These are phyloP conservation scores for Drosophila multiciliata DNA, from an alignment of 2,888 invertebrate species.

Conservation along the genomic window DNA sequence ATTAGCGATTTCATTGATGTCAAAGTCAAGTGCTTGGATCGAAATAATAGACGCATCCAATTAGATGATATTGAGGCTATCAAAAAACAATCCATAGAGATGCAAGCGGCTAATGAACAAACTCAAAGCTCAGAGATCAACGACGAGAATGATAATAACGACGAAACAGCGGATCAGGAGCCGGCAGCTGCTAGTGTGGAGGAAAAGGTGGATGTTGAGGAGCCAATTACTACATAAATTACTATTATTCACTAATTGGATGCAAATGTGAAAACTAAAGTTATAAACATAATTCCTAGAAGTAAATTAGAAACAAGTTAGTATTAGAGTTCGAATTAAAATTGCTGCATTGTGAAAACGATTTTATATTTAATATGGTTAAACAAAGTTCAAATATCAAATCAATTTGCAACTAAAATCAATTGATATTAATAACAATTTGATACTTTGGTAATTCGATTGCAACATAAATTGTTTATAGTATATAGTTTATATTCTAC, in stretches of 20 bases:
- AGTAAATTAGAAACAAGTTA: slow-evolving; percentile 58
- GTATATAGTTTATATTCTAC: slow-evolving; percentile 5
- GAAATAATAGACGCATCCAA: slow-evolving; percentile 80
- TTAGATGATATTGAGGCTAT: slow-evolving; percentile 72
- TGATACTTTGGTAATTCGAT: slow-evolving; percentile 17
- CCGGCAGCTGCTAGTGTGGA: slow-evolving; percentile 16
- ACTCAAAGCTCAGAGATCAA: slow-evolving; percentile 29
- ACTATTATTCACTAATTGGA: slow-evolving; percentile 30
- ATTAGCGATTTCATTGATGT: slow-evolving; percentile 82
- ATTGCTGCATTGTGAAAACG: slow-evolving; percentile 52
- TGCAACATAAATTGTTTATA: slow-evolving; percentile 19
- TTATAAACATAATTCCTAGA: slow-evolving; percentile 38
- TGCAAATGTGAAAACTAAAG: slow-evolving; percentile 33
- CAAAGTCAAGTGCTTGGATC: slow-evolving; percentile 81
- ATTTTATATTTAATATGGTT: slow-evolving; percentile 63
- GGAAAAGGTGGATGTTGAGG: slow-evolving; percentile 46
- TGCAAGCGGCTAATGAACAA: slow-evolving; percentile 32
- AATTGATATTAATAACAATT: slow-evolving; percentile 36
- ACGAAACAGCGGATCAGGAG: slow-evolving; percentile 28
- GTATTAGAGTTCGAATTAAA: slow-evolving; percentile 53
- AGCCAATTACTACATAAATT: slow-evolving; percentile 26
- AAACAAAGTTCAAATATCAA: slow-evolving; percentile 45
- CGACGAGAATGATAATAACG: slow-evolving; percentile 47
- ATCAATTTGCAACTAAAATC: slow-evolving; percentile 30
- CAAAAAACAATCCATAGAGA: slow-evolving; percentile 62